A percentile compares a stretch with the other conserved stretches of the same genome.
Evolutionary conservation across 2,113 vertebrate genomes (phyloP).

Genomic region (Panthera tigris): DNA sequence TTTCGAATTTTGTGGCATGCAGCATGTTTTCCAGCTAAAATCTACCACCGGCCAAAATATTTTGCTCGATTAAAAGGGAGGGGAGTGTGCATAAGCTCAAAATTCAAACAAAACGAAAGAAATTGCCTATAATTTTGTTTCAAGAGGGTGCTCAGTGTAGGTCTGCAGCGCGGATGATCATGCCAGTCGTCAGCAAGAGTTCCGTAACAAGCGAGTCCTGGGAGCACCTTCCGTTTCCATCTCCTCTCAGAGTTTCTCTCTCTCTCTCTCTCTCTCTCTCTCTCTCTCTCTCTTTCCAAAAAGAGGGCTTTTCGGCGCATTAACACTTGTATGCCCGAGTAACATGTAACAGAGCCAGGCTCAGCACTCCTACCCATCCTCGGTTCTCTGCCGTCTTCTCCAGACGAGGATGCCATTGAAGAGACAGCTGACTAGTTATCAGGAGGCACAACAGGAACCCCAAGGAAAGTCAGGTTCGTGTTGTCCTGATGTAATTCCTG

Average conservation of each 20-base stretch:
- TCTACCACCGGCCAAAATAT: slow-evolving; percentile 13
- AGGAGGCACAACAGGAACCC: slow-evolving; percentile 15
- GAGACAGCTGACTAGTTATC: slow-evolving; percentile 34
- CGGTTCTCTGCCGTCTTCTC: background rate
- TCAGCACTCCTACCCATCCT: background rate
- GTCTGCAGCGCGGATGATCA: too few species aligned
- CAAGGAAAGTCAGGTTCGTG: slow-evolving; percentile 37
- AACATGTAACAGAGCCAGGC: background rate
- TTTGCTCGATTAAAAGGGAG: background rate
- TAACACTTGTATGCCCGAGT: background rate
- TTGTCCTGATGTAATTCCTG: slow-evolving; percentile 55
- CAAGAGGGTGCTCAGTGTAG: background rate
- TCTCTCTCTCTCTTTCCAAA: background rate
- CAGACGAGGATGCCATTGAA: background rate
- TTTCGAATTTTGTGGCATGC: slow-evolving; percentile 50
- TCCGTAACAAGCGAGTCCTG: background rate
- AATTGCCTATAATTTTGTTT: background rate
- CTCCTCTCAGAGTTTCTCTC: background rate
- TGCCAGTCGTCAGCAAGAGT: background rate
- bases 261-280: background rate
- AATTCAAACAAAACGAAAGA: background rate
- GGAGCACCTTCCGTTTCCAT: background rate
- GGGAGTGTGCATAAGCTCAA: background rate
- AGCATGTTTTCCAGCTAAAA: slow-evolving; percentile 64
- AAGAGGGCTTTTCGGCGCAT: slow-evolving; percentile 7